Conservation (phyloP, 2,888 invertebrate species). For the Euplexia lucipara region DNA sequence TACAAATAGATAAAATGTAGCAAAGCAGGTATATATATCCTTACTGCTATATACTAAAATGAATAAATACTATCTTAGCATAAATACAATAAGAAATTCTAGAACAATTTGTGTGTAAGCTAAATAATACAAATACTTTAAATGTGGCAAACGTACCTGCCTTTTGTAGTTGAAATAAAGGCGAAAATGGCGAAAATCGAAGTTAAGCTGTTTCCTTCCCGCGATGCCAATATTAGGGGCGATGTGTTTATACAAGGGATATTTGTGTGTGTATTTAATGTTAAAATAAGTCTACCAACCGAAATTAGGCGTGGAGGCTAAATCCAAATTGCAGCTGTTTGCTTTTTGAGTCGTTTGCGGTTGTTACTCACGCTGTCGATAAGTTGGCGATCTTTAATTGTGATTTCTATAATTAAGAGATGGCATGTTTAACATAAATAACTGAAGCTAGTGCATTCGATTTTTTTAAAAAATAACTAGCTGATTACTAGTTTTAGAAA, state of each 20-base stretch:
- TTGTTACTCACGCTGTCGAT: conserved; percentile 55
- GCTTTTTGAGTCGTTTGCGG: conserved; percentile 68
- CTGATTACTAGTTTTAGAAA: no score
- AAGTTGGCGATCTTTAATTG: conserved; percentile 28
- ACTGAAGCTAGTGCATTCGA: neutral
- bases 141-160: conserved; percentile 53
- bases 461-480: neutral
- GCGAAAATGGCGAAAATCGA: conserved; percentile 64
- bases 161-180: conserved; percentile 67
- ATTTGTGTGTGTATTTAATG: conserved; percentile 89
- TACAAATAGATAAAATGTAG: conserved; percentile 42
- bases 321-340: conserved; percentile 89
- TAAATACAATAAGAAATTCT: conserved; percentile 70
- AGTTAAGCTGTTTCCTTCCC: conserved; percentile 79
- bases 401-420: neutral
- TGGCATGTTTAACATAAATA: neutral
- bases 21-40: conserved; percentile 43
- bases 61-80: conserved; percentile 54
- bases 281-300: conserved; percentile 89
- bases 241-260: conserved; percentile 89
- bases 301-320: conserved; percentile 89
- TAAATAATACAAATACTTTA: conserved; percentile 75
- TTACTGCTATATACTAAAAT: conserved; percentile 56
- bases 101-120: conserved; percentile 73
- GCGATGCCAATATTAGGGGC: conserved; percentile 84